Percentiles rank a stretch among this genome's conserved stretches.
Conservation (phyloP, 2,888 invertebrate species). For the Diaperis boleti region DNA sequence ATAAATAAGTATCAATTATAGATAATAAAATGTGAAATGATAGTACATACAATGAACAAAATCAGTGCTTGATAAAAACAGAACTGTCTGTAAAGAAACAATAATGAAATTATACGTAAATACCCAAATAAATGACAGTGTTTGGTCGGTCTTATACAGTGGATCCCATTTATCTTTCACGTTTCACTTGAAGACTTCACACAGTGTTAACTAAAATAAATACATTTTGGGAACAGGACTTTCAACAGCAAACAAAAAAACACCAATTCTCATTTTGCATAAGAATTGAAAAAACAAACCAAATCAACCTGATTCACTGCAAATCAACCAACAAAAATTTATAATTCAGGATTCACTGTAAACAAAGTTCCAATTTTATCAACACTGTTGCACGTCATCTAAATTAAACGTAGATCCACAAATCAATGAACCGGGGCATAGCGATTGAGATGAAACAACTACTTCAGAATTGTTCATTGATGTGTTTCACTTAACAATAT, state of each 20-base stretch:
- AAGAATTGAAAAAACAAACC: conserved; percentile 42
- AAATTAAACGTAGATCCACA: conserved; percentile 18
- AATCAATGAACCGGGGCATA: conserved; percentile 29
- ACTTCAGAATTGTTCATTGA: conserved; percentile 34
- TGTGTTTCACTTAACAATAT: conserved; percentile 31
- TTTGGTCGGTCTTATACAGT: conserved; percentile 46
- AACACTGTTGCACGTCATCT: conserved; percentile 55
- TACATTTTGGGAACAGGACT: conserved; percentile 32
- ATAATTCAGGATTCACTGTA: conserved; percentile 55
- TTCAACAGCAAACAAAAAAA: conserved; percentile 38
- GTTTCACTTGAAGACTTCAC: conserved; percentile 35
- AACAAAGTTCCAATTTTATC: conserved; percentile 62
- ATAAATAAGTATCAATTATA: conserved; percentile 57
- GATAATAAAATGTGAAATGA: conserved; percentile 50
- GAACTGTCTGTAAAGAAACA: conserved; percentile 57
- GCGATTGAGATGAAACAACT: conserved; percentile 22
- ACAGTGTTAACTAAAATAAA: conserved; percentile 34
- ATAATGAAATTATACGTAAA: conserved; percentile 60
- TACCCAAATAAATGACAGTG: conserved; percentile 43
- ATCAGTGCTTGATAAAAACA: conserved; percentile 64
- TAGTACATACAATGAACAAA: conserved; percentile 51
- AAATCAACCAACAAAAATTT: conserved; percentile 44
- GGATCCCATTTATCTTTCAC: conserved; percentile 41
- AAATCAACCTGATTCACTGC: conserved; percentile 46
- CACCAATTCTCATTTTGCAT: conserved; percentile 42